A percentile compares a stretch with the other conserved stretches of the same genome.
These are phyloP conservation scores for Pogoniulus pusillus DNA, from an alignment of 2,797 vertebrate species.

Conservation along the genomic window DNA sequence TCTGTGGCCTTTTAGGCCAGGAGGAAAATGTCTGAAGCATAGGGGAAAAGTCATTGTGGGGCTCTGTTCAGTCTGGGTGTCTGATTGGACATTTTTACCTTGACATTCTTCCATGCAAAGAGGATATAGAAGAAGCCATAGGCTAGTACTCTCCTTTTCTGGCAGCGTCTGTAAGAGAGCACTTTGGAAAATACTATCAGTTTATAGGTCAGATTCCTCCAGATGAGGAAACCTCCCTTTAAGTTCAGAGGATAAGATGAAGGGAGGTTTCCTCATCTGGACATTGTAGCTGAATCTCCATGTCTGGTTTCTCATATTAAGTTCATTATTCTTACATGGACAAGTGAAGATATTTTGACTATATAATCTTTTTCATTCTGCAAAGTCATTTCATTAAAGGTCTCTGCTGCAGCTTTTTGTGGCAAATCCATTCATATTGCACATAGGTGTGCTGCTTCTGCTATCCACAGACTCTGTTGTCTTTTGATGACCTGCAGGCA, in stretches of 20 bases:
- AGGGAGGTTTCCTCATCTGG: neutral
- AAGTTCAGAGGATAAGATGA: neutral
- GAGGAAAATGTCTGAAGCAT: neutral
- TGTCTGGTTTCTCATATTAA: neutral
- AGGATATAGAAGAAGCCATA: neutral
- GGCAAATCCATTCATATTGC: neutral
- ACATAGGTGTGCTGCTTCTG: neutral
- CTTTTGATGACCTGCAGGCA: neutral
- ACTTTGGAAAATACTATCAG: neutral
- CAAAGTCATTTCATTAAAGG: neutral
- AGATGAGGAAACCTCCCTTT: no score
- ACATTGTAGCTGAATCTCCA: neutral
- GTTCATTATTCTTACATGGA: neutral
- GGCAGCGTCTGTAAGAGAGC: neutral
- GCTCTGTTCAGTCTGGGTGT: neutral
- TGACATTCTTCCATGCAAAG: neutral
- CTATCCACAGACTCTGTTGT: neutral
- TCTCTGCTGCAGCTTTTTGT: neutral
- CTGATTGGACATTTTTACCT: neutral
- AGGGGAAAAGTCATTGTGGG: neutral
- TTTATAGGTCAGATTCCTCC: neutral
- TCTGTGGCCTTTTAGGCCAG: neutral
- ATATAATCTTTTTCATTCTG: neutral
- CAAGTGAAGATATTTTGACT: neutral
- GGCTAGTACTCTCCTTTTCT: neutral